Conservation (phyloP, 2,888 invertebrate species). For the Vanessa cardui region DNA sequence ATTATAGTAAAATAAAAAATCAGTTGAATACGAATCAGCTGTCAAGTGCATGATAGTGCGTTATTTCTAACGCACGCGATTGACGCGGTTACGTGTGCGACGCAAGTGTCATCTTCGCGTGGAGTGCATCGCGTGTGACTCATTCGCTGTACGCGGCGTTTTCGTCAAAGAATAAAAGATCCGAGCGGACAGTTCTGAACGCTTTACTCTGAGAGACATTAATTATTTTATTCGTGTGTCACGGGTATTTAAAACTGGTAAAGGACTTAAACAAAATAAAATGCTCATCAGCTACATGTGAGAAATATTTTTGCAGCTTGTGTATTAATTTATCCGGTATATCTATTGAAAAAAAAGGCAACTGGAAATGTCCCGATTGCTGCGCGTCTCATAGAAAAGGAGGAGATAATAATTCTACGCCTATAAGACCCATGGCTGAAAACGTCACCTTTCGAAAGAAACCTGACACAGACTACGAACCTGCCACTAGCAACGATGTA, state of each 20-base stretch:
- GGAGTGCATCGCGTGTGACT: neutral
- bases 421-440: too few relatives aligned
- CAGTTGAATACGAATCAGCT: constrained; percentile 1
- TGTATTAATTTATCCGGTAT: too few relatives aligned
- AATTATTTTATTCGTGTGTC: neutral
- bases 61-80: neutral
- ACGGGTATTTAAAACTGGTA: neutral
- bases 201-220: constrained; percentile 1
- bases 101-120: neutral
- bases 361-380: too few relatives aligned
- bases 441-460: too few relatives aligned
- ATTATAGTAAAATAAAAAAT: neutral
- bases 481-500: neutral
- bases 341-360: too few relatives aligned
- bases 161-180: constrained; percentile 1
- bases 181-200: constrained; percentile 1
- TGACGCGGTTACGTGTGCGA: neutral
- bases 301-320: too few relatives aligned
- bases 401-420: too few relatives aligned
- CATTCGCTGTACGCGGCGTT: neutral
- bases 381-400: too few relatives aligned
- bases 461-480: neutral
- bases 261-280: constrained; percentile 1
- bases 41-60: neutral
- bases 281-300: constrained; percentile 11